phyloP scores from a whole-genome alignment of 2,113 vertebrate species.

The Phylloscopus trochiloides region DNA sequence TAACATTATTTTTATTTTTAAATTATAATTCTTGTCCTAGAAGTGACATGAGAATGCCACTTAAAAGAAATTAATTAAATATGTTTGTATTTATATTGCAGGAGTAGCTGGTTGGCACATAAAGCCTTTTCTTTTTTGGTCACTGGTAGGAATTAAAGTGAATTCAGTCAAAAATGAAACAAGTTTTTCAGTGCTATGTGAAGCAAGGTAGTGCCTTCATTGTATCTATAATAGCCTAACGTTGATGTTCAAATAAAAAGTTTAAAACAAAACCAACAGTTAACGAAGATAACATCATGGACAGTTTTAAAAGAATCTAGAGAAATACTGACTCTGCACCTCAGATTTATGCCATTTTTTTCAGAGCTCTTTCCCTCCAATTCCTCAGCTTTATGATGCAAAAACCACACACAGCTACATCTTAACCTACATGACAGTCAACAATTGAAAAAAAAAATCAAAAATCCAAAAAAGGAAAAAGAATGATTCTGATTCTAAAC shows the following conservation, averaged over 20 bases:
- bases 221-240: background rate
- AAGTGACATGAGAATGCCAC: background rate
- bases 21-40: background rate
- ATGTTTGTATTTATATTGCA: background rate
- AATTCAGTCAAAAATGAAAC: background rate
- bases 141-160: background rate
- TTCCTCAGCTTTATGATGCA: background rate
- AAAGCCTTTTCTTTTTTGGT: background rate
- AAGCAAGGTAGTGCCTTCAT: background rate
- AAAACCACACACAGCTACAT: background rate
- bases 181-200: background rate
- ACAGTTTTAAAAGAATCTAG: background rate
- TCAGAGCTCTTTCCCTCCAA: background rate
- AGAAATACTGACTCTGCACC: background rate
- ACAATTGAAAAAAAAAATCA: accelerated
- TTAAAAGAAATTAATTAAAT: background rate
- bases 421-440: background rate
- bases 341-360: background rate
- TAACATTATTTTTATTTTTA: background rate
- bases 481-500: background rate
- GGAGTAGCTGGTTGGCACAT: background rate
- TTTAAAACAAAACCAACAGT: accelerated
- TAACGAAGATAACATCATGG: accelerated
- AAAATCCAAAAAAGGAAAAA: accelerated
- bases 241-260: background rate